A percentile compares a stretch with the other conserved stretches of the same genome.
These are phyloP conservation scores for Okamejei kenojei DNA, from an alignment of 2,797 vertebrate species.

Conservation along the genomic window DNA sequence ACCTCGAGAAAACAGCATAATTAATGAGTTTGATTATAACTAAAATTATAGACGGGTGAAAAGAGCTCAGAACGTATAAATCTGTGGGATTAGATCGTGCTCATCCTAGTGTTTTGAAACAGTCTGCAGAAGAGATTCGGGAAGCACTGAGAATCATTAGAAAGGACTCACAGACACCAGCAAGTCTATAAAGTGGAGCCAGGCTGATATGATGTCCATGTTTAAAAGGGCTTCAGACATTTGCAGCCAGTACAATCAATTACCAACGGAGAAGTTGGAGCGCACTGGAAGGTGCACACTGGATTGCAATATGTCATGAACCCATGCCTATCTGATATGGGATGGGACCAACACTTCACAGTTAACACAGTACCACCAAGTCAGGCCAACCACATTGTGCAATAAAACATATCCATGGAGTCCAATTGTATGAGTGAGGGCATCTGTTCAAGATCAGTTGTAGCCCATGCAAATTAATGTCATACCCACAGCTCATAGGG, in stretches of 20 bases:
- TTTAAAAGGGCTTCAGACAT: not conserved
- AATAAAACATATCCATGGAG: too few species aligned
- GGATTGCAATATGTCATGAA: too few species aligned
- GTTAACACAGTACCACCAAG: too few species aligned
- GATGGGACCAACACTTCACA: too few species aligned
- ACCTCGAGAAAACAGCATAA: not conserved
- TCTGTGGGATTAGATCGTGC: not conserved
- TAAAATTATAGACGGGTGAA: not conserved
- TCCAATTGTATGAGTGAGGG: too few species aligned
- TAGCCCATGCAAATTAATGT: too few species aligned
- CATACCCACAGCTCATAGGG: too few species aligned
- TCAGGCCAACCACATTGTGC: too few species aligned
- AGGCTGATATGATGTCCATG: not conserved
- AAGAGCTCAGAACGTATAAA: not conserved
- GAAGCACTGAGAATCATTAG: not conserved
- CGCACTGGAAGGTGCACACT: too few species aligned
- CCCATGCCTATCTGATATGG: too few species aligned
- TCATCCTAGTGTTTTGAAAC: not conserved
- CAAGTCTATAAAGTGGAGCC: not conserved
- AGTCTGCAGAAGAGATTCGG: not conserved
- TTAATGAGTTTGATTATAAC: conserved; percentile 4
- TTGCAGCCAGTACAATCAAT: not conserved
- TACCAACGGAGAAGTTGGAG: not conserved
- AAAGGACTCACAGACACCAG: not conserved
- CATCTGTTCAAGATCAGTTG: too few species aligned